A percentile compares a stretch with the other conserved stretches of the same genome.
Conservation (phyloP, 2,113 vertebrate genomes). For the Falco punctatus region DNA sequence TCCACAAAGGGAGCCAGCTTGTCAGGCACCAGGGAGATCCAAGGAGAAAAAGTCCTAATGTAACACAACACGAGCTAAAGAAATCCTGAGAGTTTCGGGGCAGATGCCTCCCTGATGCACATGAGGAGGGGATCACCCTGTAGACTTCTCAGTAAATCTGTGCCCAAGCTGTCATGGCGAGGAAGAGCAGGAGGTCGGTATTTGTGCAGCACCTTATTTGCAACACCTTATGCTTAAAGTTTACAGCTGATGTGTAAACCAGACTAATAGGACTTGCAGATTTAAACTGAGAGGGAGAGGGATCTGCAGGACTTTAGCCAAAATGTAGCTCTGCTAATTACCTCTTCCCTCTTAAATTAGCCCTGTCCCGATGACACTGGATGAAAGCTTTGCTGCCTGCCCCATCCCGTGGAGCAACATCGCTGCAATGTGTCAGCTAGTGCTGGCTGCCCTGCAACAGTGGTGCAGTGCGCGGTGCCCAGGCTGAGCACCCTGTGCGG, state of each 20-base stretch:
- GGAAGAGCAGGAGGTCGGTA: not conserved
- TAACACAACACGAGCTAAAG: not conserved
- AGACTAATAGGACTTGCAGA: not conserved
- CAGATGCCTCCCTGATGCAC: too few species aligned
- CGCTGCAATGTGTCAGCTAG: not conserved
- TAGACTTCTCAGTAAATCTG: not conserved
- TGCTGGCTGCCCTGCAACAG: fast-evolving
- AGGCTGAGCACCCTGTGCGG: not conserved
- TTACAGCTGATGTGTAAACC: not conserved
- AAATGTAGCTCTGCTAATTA: not conserved
- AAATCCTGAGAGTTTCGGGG: not conserved
- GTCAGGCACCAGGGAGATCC: not conserved
- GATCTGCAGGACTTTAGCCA: not conserved
- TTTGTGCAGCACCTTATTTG: not conserved
- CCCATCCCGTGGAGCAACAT: fast-evolving
- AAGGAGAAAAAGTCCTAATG: not conserved
- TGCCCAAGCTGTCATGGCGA: not conserved
- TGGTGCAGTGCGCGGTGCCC: fast-evolving
- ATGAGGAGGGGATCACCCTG: not conserved
- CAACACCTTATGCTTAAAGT: not conserved
- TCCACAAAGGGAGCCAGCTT: not conserved
- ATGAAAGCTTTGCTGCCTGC: not conserved
- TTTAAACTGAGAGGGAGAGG: not conserved
- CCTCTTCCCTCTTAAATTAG: not conserved
- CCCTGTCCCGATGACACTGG: too few species aligned